Percentiles rank a stretch among this genome's conserved stretches.
These are phyloP conservation scores for Camptogramma bilineatum DNA, from an alignment of 2,888 invertebrate species.

Conservation along the genomic window DNA sequence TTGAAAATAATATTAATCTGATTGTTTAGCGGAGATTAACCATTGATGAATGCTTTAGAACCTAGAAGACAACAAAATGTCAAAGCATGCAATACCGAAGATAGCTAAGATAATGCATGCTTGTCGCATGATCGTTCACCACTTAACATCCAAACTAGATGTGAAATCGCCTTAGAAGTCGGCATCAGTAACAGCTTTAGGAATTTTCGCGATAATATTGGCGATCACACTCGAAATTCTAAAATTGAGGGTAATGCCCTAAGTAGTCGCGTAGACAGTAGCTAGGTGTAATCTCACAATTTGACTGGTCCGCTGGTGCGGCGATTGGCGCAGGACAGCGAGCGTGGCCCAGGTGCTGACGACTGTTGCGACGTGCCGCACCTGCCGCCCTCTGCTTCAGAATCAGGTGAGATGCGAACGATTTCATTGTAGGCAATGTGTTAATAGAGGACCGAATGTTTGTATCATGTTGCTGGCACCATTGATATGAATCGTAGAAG, in stretches of 20 bases:
- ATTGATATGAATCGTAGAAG: no score
- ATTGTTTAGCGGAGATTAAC: slow-evolving; percentile 20
- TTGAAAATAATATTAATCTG: slow-evolving; percentile 11
- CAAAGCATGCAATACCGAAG: slow-evolving; percentile 62
- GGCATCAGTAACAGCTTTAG: slow-evolving; percentile 32
- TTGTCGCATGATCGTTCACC: slow-evolving; percentile 70
- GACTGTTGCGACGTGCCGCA: slow-evolving; percentile 83
- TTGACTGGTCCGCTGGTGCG: slow-evolving; percentile 86
- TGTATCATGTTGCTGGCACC: no score
- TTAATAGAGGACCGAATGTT: neutral
- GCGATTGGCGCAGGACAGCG: slow-evolving; percentile 85
- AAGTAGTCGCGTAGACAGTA: slow-evolving; percentile 67
- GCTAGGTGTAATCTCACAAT: slow-evolving; percentile 84
- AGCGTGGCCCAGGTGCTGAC: slow-evolving; percentile 83
- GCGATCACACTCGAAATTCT: slow-evolving; percentile 31
- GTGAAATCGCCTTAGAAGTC: slow-evolving; percentile 34
- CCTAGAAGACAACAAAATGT: slow-evolving; percentile 26
- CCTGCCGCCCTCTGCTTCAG: slow-evolving; percentile 82
- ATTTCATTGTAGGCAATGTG: slow-evolving; percentile 2
- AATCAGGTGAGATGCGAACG: slow-evolving; percentile 67
- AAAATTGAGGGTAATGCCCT: slow-evolving; percentile 39
- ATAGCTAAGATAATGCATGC: slow-evolving; percentile 64
- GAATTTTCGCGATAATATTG: slow-evolving; percentile 25
- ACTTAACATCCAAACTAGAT: slow-evolving; percentile 30
- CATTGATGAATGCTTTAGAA: slow-evolving; percentile 39